phyloP scores from a whole-genome alignment of 2,888 invertebrate genomes.

The Sphecodes monilicornis region DNA sequence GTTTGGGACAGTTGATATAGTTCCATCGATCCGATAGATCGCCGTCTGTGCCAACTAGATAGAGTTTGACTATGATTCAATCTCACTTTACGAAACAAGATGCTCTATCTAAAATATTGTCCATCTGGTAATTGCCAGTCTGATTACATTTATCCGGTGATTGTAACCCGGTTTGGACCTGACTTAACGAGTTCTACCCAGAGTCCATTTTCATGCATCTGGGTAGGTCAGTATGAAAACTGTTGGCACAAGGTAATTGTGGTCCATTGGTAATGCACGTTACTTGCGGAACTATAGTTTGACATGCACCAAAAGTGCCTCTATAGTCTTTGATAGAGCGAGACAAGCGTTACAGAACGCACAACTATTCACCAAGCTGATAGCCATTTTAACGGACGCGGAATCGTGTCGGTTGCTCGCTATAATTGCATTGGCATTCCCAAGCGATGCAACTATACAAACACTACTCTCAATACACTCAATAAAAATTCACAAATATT shows the following conservation, averaged over 20 bases:
- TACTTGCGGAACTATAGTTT: neutral
- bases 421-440: neutral
- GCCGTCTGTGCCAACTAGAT: neutral
- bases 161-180: slow-evolving; percentile 10
- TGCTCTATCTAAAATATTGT: neutral
- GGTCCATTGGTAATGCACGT: neutral
- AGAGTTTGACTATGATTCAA: neutral
- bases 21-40: too few relatives aligned
- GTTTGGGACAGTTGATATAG: too few relatives aligned
- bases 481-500: neutral
- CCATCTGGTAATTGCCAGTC: neutral
- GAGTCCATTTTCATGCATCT: neutral
- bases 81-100: neutral
- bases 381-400: neutral
- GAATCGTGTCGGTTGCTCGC: neutral
- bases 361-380: neutral
- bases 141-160: slow-evolving; percentile 12
- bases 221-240: slow-evolving; percentile 3
- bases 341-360: neutral
- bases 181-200: neutral
- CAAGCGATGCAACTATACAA: neutral
- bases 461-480: neutral
- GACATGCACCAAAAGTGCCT: neutral
- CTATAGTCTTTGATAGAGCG: neutral
- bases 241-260: neutral